Evolutionary conservation across 2,113 vertebrate species (phyloP).

Genomic region (Chaetodon trifascialis): DNA sequence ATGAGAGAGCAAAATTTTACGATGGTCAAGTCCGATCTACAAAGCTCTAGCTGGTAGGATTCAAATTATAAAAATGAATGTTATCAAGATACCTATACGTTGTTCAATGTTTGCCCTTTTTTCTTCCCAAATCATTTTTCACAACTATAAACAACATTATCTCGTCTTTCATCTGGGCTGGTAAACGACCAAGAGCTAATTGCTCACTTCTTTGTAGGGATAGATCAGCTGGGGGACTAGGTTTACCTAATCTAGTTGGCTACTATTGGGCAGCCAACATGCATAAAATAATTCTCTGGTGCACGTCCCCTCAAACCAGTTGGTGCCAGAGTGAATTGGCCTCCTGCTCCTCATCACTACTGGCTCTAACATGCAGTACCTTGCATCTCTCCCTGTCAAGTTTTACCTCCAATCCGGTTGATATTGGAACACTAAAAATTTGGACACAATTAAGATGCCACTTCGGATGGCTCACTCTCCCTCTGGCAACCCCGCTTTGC

Average conservation of each 20-base stretch:
- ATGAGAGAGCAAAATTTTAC: too few relatives aligned
- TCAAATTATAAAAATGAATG: too few relatives aligned
- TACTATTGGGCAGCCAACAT: neutral
- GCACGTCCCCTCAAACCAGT: neutral
- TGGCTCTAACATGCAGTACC: neutral
- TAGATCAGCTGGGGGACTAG: neutral
- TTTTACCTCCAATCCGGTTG: too few relatives aligned
- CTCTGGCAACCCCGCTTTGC: too few relatives aligned
- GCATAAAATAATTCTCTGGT: neutral
- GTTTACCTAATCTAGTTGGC: neutral
- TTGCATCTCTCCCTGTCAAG: neutral
- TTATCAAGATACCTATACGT: too few relatives aligned
- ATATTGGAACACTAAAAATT: too few relatives aligned
- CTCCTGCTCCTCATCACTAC: neutral
- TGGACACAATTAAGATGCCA: too few relatives aligned
- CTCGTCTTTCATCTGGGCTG: constrained; percentile 11
- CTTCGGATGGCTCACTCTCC: too few relatives aligned
- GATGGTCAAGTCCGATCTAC: too few relatives aligned
- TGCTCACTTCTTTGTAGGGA: neutral
- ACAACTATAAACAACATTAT: neutral
- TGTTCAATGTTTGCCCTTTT: too few relatives aligned
- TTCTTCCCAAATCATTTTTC: neutral
- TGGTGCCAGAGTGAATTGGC: neutral
- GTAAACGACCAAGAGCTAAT: neutral
- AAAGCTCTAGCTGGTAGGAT: too few relatives aligned